Percentiles rank a stretch among this genome's conserved stretches.
Conservation (phyloP, 2,113 vertebrate species). For the Hippoglossus stenolepis region DNA sequence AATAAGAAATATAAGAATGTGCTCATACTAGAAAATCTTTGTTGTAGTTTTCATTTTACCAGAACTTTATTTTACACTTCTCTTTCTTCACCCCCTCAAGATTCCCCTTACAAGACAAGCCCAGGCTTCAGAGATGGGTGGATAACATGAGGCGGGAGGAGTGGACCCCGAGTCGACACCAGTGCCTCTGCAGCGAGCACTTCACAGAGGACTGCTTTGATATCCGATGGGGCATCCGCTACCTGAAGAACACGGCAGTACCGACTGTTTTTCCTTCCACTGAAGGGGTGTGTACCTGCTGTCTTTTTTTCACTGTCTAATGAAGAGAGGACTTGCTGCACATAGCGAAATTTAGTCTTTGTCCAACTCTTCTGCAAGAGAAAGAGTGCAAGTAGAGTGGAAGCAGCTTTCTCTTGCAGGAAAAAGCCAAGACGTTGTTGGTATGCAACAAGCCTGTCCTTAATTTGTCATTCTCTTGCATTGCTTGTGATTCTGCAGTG, state of each 20-base stretch:
- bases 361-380: too few species aligned
- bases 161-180: conserved; percentile 89
- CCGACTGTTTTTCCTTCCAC: conserved; percentile 87
- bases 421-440: too few species aligned
- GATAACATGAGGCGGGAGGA: conserved; percentile 88
- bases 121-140: conserved; percentile 88
- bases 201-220: conserved; percentile 90
- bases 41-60: not conserved
- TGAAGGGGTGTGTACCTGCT: conserved; percentile 59
- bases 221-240: conserved; percentile 90
- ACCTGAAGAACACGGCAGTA: conserved; percentile 87
- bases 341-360: not conserved
- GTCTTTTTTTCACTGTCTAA: not conserved
- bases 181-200: conserved; percentile 90
- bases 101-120: conserved; percentile 88
- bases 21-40: too few species aligned
- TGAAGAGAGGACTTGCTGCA: not conserved
- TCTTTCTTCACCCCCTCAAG: conserved; percentile 60
- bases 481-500: not conserved
- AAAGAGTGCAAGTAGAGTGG: not conserved
- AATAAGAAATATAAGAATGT: too few species aligned
- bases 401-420: not conserved
- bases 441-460: not conserved
- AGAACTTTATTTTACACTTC: not conserved
- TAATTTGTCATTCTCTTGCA: not conserved